Conservation (phyloP, 2,113 vertebrate species). For the Sardina pilchardus region DNA sequence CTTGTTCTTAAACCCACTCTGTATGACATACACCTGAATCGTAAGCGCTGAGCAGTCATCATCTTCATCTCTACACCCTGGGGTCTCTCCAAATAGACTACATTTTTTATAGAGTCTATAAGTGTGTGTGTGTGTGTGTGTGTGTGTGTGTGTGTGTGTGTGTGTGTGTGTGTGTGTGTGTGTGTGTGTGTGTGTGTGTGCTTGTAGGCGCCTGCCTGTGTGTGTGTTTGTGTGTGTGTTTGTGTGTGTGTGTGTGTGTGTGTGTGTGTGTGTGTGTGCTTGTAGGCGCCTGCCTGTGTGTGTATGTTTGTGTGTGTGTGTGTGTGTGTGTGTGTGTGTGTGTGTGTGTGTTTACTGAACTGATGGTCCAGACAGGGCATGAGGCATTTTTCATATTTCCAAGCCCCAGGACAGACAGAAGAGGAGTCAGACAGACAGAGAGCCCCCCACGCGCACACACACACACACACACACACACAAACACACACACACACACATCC, state of each 20-base stretch:
- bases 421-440: not conserved
- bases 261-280: not conserved
- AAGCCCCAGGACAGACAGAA: no score
- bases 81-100: not conserved
- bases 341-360: not conserved
- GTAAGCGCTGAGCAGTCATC: no score
- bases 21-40: no score
- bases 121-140: not conserved
- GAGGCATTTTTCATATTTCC: no score
- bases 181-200: slow-evolving; percentile 2
- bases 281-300: not conserved
- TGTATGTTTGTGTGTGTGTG: not conserved
- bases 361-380: no score
- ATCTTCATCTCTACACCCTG: no score
- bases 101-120: no score
- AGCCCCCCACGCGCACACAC: not conserved
- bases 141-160: not conserved
- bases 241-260: not conserved
- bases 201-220: not conserved
- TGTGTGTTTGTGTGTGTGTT: not conserved
- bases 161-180: slow-evolving; percentile 13
- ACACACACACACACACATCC: not conserved
- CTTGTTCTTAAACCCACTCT: no score
- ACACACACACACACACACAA: slow-evolving; percentile 16
- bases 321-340: not conserved